These are phyloP conservation scores for Solea solea DNA, from an alignment of 2,113 vertebrate genomes.

Conservation along the genomic window DNA sequence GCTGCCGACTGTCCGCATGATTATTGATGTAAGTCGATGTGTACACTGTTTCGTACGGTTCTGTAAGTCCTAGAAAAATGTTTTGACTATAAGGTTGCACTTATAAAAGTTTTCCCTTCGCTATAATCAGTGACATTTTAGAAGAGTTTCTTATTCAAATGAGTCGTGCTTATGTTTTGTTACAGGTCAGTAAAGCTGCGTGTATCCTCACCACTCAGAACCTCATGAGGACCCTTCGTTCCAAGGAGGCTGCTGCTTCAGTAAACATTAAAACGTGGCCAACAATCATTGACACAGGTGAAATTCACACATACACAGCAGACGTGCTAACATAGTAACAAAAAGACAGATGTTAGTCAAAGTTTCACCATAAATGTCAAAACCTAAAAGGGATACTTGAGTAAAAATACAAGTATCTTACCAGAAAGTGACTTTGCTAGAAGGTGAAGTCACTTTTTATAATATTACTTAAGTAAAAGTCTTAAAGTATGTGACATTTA, in stretches of 20 bases:
- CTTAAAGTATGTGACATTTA: too few species aligned
- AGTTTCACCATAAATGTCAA: too few species aligned
- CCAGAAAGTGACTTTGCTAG: too few species aligned
- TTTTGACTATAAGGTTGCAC: too few species aligned
- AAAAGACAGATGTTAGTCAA: neutral
- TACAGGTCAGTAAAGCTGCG: constrained; percentile 95
- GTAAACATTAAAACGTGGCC: constrained; percentile 99
- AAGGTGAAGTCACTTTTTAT: too few species aligned
- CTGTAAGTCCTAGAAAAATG: neutral
- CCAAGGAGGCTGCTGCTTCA: constrained; percentile 91
- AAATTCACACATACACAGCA: neutral
- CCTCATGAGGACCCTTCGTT: constrained; percentile 89
- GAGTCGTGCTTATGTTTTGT: constrained; percentile 27
- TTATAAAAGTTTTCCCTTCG: neutral
- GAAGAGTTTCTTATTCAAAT: neutral
- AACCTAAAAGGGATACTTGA: too few species aligned
- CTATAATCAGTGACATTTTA: neutral
- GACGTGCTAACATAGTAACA: neutral
- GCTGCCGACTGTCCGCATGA: constrained; percentile 96
- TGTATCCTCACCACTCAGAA: constrained; percentile 97
- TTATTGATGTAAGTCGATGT: constrained; percentile 90
- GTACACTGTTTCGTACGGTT: neutral
- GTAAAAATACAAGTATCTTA: too few species aligned
- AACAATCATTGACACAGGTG: constrained; percentile 97
- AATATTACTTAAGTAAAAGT: too few species aligned